phyloP scores from a whole-genome alignment of 1,140 invertebrate genomes.

The Paraescarpia echinospica region DNA sequence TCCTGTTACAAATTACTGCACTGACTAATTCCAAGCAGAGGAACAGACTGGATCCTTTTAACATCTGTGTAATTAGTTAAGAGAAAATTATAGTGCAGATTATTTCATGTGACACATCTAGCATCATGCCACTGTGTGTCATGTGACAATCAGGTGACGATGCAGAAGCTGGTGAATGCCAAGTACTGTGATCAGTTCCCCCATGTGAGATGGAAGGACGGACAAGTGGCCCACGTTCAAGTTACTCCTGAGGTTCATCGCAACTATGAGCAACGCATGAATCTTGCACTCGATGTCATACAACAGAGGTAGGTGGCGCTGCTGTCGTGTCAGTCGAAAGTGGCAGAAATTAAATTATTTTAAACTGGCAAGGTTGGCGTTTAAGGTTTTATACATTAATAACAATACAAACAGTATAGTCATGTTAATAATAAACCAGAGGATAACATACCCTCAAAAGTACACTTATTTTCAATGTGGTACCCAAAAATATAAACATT shows the following conservation, averaged over 20 bases:
- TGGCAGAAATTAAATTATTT: neutral
- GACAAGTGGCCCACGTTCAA: constrained; percentile 55
- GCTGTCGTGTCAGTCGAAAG: neutral
- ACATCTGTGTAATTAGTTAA: neutral
- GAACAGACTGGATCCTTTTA: too few species aligned
- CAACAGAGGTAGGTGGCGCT: constrained; percentile 42
- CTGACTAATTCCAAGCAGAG: too few species aligned
- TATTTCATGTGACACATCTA: neutral
- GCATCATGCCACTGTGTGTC: neutral
- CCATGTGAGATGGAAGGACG: constrained; percentile 56
- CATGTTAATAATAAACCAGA: too few species aligned
- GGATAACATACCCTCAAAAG: too few species aligned
- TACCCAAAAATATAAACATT: neutral
- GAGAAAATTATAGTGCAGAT: neutral
- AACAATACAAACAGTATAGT: too few species aligned
- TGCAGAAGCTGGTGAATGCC: constrained; percentile 48
- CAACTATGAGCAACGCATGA: constrained; percentile 51
- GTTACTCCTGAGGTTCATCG: constrained; percentile 55
- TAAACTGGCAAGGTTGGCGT: too few species aligned
- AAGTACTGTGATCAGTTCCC: constrained; percentile 58
- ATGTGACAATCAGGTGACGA: constrained; percentile 26
- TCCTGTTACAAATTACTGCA: too few species aligned
- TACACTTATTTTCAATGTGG: neutral
- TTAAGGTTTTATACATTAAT: too few species aligned
- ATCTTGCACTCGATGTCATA: constrained; percentile 40